Evolutionary conservation across 2,797 vertebrate species (phyloP).

Genomic region (Coregonus suidteri): DNA sequence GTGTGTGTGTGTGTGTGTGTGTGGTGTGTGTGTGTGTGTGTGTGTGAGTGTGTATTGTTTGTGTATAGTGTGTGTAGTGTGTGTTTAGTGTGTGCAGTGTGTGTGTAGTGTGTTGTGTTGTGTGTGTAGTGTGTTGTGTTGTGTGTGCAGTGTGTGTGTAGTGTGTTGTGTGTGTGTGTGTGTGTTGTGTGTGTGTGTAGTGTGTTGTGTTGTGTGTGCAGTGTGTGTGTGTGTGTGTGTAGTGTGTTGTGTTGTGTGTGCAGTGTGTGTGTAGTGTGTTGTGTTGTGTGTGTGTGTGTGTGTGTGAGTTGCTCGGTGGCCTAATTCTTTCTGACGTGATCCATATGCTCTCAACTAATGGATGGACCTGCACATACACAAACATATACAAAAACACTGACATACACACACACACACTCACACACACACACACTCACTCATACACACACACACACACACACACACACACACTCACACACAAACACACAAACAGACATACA

Average conservation of each 20-base stretch:
- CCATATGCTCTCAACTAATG: slow-evolving; percentile 64
- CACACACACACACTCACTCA: slow-evolving; percentile 15
- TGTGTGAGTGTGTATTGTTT: not conserved
- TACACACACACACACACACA: not conserved
- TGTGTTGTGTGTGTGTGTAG: too few relatives aligned
- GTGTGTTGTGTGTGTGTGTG: too few relatives aligned
- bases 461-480: slow-evolving; percentile 10
- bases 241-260: not conserved
- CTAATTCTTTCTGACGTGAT: slow-evolving; percentile 62
- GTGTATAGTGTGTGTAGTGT: too few relatives aligned
- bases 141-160: too few relatives aligned
- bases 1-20: not conserved
- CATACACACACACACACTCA: not conserved
- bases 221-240: not conserved
- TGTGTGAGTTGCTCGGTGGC: slow-evolving; percentile 25
- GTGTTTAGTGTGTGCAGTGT: too few relatives aligned
- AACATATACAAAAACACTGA: too few relatives aligned
- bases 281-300: slow-evolving; percentile 6
- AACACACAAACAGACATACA: slow-evolving; percentile 36
- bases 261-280: not conserved
- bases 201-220: not conserved
- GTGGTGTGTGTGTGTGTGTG: not conserved
- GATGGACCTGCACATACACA: slow-evolving; percentile 33
- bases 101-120: too few relatives aligned
- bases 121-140: too few relatives aligned